These are phyloP conservation scores for Heliconius congener DNA, from an alignment of 1,140 invertebrate genomes.

Conservation along the genomic window DNA sequence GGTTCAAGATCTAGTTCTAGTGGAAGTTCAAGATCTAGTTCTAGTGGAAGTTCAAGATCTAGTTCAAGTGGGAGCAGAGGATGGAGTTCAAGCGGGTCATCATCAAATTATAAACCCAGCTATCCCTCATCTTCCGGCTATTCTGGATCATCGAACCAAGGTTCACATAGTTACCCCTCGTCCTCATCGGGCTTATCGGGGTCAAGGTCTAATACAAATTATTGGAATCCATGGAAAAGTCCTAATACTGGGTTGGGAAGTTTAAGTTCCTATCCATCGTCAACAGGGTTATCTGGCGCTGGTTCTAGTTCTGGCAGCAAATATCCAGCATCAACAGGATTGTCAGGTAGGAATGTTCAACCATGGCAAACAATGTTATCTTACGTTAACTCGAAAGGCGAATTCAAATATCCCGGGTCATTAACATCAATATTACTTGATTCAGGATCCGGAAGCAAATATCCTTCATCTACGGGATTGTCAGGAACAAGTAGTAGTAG, in stretches of 20 bases:
- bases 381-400: slow-evolving; percentile 33
- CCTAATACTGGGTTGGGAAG: slow-evolving; percentile 8
- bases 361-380: slow-evolving; percentile 34
- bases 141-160: slow-evolving; percentile 19
- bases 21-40: slow-evolving; percentile 32
- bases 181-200: slow-evolving; percentile 47
- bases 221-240: slow-evolving; percentile 20
- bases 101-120: slow-evolving; percentile 21
- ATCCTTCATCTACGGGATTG: slow-evolving; percentile 39
- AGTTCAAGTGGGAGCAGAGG: slow-evolving; percentile 35
- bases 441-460: slow-evolving; percentile 35
- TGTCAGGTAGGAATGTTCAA: slow-evolving; percentile 21
- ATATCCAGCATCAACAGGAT: slow-evolving; percentile 33
- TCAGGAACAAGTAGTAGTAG: slow-evolving; percentile 31
- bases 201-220: slow-evolving; percentile 32
- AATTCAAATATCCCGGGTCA: slow-evolving; percentile 37
- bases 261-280: slow-evolving; percentile 40
- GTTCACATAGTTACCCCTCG: slow-evolving; percentile 38
- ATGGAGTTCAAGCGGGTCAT: slow-evolving; percentile 33
- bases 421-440: slow-evolving; percentile 47
- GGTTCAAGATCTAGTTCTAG: slow-evolving; percentile 34
- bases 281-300: slow-evolving; percentile 36
- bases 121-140: slow-evolving; percentile 23
- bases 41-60: slow-evolving; percentile 22
- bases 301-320: slow-evolving; percentile 36